Percentiles rank a stretch among this genome's conserved stretches.
These are phyloP conservation scores for Cryptotis parvus DNA, from an alignment of 2,113 vertebrate species.

Conservation along the genomic window DNA sequence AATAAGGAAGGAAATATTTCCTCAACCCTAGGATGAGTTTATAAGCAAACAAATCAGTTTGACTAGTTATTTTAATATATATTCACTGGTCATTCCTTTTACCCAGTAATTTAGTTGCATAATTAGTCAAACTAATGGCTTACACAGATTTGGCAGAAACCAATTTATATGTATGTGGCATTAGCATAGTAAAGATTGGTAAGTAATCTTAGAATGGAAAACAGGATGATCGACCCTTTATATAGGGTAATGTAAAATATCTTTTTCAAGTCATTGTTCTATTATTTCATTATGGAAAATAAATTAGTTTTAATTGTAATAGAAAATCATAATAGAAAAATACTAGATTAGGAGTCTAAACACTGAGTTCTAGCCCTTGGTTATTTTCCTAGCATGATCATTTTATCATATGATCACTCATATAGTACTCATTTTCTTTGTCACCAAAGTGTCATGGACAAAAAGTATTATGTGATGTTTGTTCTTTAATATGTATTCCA, in stretches of 20 bases:
- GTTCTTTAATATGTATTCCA: constrained; percentile 60
- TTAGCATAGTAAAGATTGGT: not conserved
- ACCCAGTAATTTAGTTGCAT: constrained; percentile 18
- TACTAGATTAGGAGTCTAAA: not conserved
- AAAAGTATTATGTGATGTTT: constrained; percentile 25
- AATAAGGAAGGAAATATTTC: constrained; percentile 27
- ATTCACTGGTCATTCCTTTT: not conserved
- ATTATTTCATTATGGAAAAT: not conserved
- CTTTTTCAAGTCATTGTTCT: not conserved
- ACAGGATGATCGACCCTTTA: not conserved
- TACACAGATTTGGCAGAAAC: constrained; percentile 39
- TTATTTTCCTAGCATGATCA: not conserved
- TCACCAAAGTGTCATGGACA: not conserved
- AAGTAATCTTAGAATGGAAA: constrained; percentile 22
- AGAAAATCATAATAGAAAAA: not conserved
- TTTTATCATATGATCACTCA: not conserved
- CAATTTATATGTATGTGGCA: not conserved
- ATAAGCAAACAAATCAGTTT: not conserved
- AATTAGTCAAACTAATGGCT: constrained; percentile 23
- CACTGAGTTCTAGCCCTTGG: not conserved
- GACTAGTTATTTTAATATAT: constrained; percentile 6
- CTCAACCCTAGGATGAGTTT: not conserved
- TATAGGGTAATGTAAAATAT: not conserved
- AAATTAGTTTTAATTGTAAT: not conserved
- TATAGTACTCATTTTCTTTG: not conserved